Base-by-base conservation (phyloP, 2,888 invertebrate species). In the Polydrusus cervinus region DNA sequence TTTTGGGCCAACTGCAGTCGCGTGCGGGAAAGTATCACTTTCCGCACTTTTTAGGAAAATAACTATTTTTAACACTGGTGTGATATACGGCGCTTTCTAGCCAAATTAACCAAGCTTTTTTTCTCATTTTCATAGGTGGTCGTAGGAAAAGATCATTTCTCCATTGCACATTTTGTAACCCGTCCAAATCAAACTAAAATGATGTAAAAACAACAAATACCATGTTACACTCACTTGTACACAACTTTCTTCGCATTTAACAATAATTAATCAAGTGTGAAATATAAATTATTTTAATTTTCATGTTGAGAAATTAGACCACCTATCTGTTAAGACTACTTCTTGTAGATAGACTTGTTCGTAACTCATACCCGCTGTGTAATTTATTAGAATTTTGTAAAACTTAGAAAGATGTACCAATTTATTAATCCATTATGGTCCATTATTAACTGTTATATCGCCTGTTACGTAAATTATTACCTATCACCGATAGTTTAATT, bases 231-330 rank as follows among this genome's bases (percentile, higher is more conserved):
- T 57, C 43, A 57, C 49, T 57, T 57, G 68, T 57, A 49, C 34
- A 68, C 18, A 57, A 68, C 40, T 57, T 14, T 18, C 68, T 16
- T 18, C n/a, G 18, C 40, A 18, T 45, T 13, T 64, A 68, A n/a
- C n/a, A n/a, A 68, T 61, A 61, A 68, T 73, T 73, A 66, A 73
- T 73, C 73, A 73, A 67, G 73, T 51, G 62, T 68, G 60, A 67
- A 61, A 68, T 55, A 18, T 73, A 68, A 73, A 73, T 73, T 68
- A 73, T 61, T 73, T 66, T 73, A 62, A 73, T 60, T 68, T 66
- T 60, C 60, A 61, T 14, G 62, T 73, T 73, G 73, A 73, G 61
- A 73, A 25, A 66, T 60, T 60, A 73, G 73, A 73, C 73, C 73
- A 73, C 73, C 73, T 73, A 68, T 60, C 47, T 9, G 53, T 71